Evolutionary conservation across 2,113 vertebrate species (phyloP), one percentile per base, ranked within the genome.

Genomic region (Sinocyclocheilus grahami): DNA sequence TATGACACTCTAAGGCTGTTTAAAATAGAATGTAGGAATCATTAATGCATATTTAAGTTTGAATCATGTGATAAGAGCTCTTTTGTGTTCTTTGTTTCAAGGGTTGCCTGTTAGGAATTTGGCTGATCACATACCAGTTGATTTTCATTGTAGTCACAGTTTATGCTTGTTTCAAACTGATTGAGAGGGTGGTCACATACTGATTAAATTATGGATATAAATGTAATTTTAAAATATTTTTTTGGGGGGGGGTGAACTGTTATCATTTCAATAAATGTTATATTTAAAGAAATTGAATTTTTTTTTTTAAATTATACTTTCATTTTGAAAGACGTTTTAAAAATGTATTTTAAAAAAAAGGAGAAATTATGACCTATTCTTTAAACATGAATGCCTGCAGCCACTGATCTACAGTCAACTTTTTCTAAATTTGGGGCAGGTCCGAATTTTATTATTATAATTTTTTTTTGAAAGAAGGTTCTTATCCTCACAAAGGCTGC

Each of bases 1-100:
- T 85, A 82, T 62, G n/a, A n/a, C 89, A 77, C 74, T 7, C 22
- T 67, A 53, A 77, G 58, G 86, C 77, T 65, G 65, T 81, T 81
- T 86, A 82, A 86, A 81, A 60, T 37, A 24, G 80, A 8, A 27
- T 82, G 55, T 62, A 46, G 51, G 78, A 33, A 76, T 82, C 78
- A 82, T 72, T 74, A 74, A 14, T 10, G 22, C 37, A 81, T 67
- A 48, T 86, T 81, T 39, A 27, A 20, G 65, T 71, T 55, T 42
- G 51, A 86, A 60, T 86, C 53, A 80, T 71, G 14, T 37, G 24
- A 78, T 51, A 30, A 20, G 48, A 11, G 18, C 37, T 80, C 55
- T 39, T 80, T 42, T 62, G 53, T 80, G 16, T 62, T 39, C 55
- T 83, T 33, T 51, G 5, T 24, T 80, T 24, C 20, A 51, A 51